Evolutionary conservation across 2,113 vertebrate genomes (phyloP).

Genomic region (Poeciliopsis retropinna): DNA sequence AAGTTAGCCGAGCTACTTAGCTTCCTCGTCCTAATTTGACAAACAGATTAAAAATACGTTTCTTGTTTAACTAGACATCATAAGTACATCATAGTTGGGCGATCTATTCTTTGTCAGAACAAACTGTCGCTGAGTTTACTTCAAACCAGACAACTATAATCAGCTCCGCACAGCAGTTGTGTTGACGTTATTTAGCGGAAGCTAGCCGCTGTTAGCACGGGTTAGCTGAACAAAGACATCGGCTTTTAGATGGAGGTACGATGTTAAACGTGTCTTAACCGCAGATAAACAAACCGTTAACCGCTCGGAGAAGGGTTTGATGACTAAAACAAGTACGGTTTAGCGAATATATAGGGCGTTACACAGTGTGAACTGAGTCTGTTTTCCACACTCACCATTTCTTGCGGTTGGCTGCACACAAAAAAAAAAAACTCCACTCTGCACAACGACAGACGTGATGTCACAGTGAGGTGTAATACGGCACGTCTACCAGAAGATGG

Average conservation of each 20-base stretch:
- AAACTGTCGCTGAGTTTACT: not conserved
- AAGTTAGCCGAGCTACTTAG: conserved; percentile 45
- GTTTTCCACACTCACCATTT: conserved; percentile 80
- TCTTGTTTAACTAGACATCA: not conserved
- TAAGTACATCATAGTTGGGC: not conserved
- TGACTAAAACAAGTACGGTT: not conserved
- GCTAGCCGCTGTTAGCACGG: conserved; percentile 40
- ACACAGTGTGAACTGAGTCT: conserved; percentile 2
- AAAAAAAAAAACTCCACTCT: conserved; percentile 60
- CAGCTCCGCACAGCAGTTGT: not conserved
- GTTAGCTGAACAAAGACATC: conserved; percentile 70
- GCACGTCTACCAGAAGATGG: not conserved
- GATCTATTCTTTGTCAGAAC: accelerated
- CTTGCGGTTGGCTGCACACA: conserved; percentile 65
- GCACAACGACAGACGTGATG: conserved; percentile 68
- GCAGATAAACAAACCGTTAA: not conserved
- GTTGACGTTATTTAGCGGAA: not conserved
- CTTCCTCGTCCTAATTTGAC: conserved; percentile 15
- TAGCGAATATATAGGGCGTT: not conserved
- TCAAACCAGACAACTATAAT: not conserved
- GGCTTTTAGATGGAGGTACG: conserved; percentile 5
- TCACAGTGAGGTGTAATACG: conserved; percentile 30
- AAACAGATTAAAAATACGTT: conserved; percentile 12
- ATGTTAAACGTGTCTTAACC: not conserved
- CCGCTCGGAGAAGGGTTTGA: accelerated